Evolutionary conservation across 2,113 vertebrate species (phyloP), one percentile per base, ranked within the genome.

Genomic region (Telmatochromis sp.): DNA sequence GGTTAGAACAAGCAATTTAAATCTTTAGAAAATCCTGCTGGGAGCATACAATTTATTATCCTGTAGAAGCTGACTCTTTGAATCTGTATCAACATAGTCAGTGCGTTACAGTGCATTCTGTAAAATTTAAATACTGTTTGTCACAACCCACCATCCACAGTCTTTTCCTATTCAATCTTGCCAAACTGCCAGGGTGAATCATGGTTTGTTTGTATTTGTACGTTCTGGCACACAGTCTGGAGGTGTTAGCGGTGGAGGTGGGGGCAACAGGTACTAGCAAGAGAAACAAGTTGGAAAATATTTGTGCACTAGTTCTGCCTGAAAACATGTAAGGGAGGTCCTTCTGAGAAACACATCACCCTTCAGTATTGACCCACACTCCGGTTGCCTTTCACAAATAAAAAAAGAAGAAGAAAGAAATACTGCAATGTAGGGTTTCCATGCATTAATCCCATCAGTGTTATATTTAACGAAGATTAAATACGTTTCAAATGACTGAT

Each of bases 181-280:
- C 87, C 90, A 93, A 88, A 75, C 85, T 87, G 84, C 83, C 84
- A 85, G 80, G 28, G 37, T 89, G 88, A 90, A 93, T 93, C 87
- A 91, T 63, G 81, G 82, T 86, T 90, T 92, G 86, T 91, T 87
- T 89, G 89, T 75, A 73, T 89, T 89, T 81, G 79, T 88, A 73
- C 33, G 9, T 23, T 84, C 42, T 60, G 86, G 82, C 86, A 49
- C 82, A 55, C 80, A 87, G 54, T 82, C 68, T 83, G 89, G 84
- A 89, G 70, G 91, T 91, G 91, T 86, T 75, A 42, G 86, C 8
- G 7, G 75, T 31, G 80, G 82, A 82, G 84, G 80, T 68, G 82
- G 79, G 86, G 86, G 37, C 80, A 80, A 65, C 91, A 91, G 89
- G 88, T 92, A 79, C 81, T 23, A 42, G 23, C 42, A 5, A 84